Conservation (phyloP, 2,113 vertebrate species). For the Polypterus senegalus region DNA sequence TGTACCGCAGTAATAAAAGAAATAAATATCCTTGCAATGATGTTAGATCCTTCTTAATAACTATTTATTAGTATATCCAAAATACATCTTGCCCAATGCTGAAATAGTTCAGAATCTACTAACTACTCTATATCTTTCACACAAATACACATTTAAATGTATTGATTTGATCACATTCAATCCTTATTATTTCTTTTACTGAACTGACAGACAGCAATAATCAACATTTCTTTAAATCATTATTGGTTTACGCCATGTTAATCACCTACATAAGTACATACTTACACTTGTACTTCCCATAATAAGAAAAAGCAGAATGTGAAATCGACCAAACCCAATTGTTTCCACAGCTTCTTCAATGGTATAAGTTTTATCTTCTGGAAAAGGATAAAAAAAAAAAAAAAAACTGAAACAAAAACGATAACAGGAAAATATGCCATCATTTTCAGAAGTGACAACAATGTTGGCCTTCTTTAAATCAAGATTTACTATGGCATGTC, state of each 20-base stretch:
- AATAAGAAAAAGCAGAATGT: constrained; percentile 74
- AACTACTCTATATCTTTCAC: not conserved
- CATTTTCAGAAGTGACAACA: too few species aligned
- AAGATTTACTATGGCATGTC: too few species aligned
- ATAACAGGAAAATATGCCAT: too few species aligned
- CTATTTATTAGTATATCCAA: too few species aligned
- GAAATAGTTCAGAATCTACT: not conserved
- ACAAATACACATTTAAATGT: too few species aligned
- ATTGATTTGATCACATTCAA: too few species aligned
- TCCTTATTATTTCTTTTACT: too few species aligned
- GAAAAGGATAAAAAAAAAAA: constrained; percentile 4
- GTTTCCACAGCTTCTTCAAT: constrained; percentile 83
- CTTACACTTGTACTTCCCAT: constrained; percentile 84
- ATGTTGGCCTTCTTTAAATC: too few species aligned
- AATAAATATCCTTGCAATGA: not conserved
- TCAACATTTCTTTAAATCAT: not conserved
- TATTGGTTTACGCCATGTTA: not conserved
- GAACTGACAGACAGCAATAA: too few species aligned
- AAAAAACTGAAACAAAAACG: too few species aligned
- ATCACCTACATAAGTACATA: not conserved
- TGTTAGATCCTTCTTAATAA: not conserved
- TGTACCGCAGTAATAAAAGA: not conserved
- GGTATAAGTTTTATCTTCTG: constrained; percentile 58
- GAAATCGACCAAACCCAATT: constrained; percentile 83
- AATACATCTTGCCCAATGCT: not conserved